Conservation (phyloP, 2,888 invertebrate species). For the Zaprionus lineosus region DNA sequence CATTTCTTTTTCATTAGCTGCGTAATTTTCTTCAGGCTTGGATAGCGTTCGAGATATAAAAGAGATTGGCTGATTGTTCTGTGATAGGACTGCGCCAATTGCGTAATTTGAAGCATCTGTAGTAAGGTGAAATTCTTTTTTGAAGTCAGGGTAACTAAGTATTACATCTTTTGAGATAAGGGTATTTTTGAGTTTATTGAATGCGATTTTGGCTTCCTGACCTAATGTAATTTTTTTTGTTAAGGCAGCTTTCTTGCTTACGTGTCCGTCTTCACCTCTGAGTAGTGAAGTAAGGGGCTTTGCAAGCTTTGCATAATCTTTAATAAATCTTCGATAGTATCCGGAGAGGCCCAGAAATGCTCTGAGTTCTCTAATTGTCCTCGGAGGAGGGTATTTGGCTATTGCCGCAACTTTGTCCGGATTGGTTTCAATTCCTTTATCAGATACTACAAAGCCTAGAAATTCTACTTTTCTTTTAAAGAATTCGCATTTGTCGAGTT, state of each 20-base stretch:
- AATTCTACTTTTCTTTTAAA: too few species aligned
- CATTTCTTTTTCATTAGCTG: too few species aligned
- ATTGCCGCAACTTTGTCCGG: slow-evolving; percentile 4
- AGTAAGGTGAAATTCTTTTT: slow-evolving; percentile 12
- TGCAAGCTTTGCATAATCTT: too few species aligned
- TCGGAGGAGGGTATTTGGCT: slow-evolving; percentile 1
- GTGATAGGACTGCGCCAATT: slow-evolving; percentile 9
- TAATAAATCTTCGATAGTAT: too few species aligned
- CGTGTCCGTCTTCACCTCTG: too few species aligned
- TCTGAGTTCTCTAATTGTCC: slow-evolving; percentile 1
- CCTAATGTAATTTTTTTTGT: slow-evolving; percentile 1
- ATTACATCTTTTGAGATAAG: not conserved
- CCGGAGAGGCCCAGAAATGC: not conserved
- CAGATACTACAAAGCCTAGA: not conserved
- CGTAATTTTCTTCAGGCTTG: too few species aligned
- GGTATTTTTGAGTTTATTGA: slow-evolving; percentile 4
- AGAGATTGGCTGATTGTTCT: too few species aligned
- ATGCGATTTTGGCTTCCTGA: not conserved
- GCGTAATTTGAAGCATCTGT: slow-evolving; percentile 16
- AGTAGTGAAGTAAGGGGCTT: too few species aligned
- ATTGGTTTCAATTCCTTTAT: not conserved
- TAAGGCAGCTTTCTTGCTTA: too few species aligned
- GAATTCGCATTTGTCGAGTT: slow-evolving; percentile 33
- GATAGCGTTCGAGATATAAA: too few species aligned
- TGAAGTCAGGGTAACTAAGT: slow-evolving; percentile 1